A percentile compares a stretch with the other conserved stretches of the same genome.
phyloP scores from a whole-genome alignment of 2,888 invertebrate species.

The Ommatoiulus sabulosus region DNA sequence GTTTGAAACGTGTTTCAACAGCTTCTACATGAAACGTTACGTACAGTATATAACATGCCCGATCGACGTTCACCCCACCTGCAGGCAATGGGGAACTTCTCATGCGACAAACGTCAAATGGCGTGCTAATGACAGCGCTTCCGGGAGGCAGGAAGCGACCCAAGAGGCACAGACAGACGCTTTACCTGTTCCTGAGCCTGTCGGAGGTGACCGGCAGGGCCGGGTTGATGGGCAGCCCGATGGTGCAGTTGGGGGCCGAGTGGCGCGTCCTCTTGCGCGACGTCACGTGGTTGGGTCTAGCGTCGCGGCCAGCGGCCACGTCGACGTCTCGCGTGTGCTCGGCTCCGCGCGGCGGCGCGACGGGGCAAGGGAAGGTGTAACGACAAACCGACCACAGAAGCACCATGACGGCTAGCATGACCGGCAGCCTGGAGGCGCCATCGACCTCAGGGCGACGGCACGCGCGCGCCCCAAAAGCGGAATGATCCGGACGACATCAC shows the following conservation, averaged over 20 bases:
- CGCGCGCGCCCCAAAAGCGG: not conserved
- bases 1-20: too few species aligned
- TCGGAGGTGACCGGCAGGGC: not conserved
- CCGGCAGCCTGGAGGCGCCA: not conserved
- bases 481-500: not conserved
- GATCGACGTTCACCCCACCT: not conserved
- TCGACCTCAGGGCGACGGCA: conserved; percentile 6
- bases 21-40: not conserved
- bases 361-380: conserved; percentile 69
- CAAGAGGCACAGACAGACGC: not conserved
- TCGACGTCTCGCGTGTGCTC: conserved; percentile 61
- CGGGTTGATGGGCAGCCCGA: not conserved
- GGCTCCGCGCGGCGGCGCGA: conserved; percentile 67
- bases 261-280: conserved; percentile 49
- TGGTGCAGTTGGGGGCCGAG: conserved; percentile 51
- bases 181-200: conserved; percentile 47
- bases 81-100: not conserved
- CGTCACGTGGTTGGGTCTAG: conserved; percentile 54
- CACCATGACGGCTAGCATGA: conserved; percentile 57
- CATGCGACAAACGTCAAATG: not conserved
- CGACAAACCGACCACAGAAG: conserved; percentile 58
- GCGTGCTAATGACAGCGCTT: too few species aligned
- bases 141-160: too few species aligned
- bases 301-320: conserved; percentile 71
- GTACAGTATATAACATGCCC: too few species aligned